A percentile compares a stretch with the other conserved stretches of the same genome.
Conservation (phyloP, 2,797 vertebrate genomes). For the Alfaro cultratus region DNA sequence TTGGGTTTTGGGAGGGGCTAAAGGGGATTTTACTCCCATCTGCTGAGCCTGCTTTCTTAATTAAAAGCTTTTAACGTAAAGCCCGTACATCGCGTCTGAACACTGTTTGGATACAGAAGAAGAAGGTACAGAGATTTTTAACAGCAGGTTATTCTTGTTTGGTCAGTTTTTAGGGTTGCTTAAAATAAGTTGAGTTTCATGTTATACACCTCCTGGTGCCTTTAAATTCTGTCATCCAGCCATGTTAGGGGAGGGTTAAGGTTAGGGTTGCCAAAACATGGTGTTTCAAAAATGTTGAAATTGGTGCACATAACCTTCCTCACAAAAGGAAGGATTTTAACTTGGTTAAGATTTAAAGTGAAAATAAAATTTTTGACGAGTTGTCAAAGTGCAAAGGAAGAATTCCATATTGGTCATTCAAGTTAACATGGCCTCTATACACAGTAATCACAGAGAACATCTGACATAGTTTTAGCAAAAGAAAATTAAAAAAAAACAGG, state of each 20-base stretch:
- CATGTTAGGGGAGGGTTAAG: not conserved
- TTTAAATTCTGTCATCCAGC: not conserved
- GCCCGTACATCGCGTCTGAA: slow-evolving; percentile 47
- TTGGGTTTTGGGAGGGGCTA: slow-evolving; percentile 43
- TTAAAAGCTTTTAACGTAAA: slow-evolving; percentile 37
- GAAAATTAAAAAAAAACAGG: too few relatives aligned
- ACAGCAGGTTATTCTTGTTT: slow-evolving; percentile 15
- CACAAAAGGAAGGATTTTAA: too few relatives aligned
- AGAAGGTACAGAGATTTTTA: slow-evolving; percentile 7
- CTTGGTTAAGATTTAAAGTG: too few relatives aligned
- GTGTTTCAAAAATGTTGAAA: too few relatives aligned
- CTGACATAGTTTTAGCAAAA: too few relatives aligned
- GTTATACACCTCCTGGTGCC: not conserved
- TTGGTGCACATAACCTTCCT: too few relatives aligned
- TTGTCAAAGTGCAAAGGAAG: too few relatives aligned
- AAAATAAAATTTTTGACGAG: too few relatives aligned
- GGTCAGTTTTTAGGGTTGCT: slow-evolving; percentile 10
- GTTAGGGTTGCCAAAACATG: too few relatives aligned
- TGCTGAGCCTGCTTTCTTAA: slow-evolving; percentile 51
- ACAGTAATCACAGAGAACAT: too few relatives aligned
- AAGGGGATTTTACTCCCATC: slow-evolving; percentile 49
- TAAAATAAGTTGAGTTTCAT: not conserved
- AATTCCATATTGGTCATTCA: too few relatives aligned
- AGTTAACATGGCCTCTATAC: too few relatives aligned
- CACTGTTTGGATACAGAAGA: slow-evolving; percentile 20